These are phyloP conservation scores for Saturnia pavonia DNA, from an alignment of 2,888 invertebrate genomes.

Conservation along the genomic window DNA sequence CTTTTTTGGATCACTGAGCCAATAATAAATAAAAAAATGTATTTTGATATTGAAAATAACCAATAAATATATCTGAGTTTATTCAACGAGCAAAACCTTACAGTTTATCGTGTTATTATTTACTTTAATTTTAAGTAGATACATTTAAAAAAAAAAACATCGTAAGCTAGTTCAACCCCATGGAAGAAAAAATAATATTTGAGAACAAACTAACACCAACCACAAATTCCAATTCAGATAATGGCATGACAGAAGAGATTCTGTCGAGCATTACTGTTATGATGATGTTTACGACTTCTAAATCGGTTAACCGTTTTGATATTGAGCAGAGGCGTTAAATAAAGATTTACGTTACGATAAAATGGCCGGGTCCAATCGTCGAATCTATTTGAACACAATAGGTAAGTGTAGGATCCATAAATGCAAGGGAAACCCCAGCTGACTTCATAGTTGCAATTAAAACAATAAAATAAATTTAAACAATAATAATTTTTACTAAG, in stretches of 20 bases:
- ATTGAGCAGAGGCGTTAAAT: not conserved
- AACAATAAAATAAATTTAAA: too few relatives aligned
- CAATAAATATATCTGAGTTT: too few relatives aligned
- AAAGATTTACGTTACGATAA: not conserved
- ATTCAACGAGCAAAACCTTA: too few relatives aligned
- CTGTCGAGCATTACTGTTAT: constrained; percentile 16
- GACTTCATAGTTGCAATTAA: not conserved
- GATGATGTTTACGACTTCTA: constrained; percentile 27
- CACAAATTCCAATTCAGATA: constrained; percentile 12
- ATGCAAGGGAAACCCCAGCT: not conserved
- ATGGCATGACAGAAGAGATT: not conserved
- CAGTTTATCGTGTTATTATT: too few relatives aligned
- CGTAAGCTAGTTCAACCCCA: too few relatives aligned
- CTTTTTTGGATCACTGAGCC: too few relatives aligned
- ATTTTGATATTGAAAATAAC: too few relatives aligned
- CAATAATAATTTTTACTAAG: too few relatives aligned
- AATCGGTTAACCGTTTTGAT: constrained; percentile 20
- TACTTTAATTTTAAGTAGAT: too few relatives aligned
- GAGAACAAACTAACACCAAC: not conserved
- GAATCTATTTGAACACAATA: constrained; percentile 17
- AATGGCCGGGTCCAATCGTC: constrained; percentile 16
- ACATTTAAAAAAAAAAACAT: too few relatives aligned
- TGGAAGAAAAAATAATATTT: too few relatives aligned
- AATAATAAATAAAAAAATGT: too few relatives aligned
- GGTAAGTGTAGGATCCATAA: not conserved